phyloP scores from a whole-genome alignment of 30 jellyfish, hydroid and myxozoan species.

The Cassiopea andromeda region DNA sequence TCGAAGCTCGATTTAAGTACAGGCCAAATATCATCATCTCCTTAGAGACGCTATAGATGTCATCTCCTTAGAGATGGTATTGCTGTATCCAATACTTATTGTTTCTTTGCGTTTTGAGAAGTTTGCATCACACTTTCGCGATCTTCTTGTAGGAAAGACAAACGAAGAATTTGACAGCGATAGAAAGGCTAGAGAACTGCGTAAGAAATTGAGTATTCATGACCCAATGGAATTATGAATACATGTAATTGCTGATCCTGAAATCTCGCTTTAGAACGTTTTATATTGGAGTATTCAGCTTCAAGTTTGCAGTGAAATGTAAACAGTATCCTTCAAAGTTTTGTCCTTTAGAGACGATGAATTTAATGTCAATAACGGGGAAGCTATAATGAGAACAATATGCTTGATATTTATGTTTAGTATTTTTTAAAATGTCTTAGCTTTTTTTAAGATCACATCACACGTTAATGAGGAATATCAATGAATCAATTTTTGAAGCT shows the following conservation, averaged over 20 bases:
- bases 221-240: constrained; percentile 61
- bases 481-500: too few species aligned
- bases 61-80: too few species aligned
- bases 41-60: too few species aligned
- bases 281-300: not conserved
- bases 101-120: not conserved
- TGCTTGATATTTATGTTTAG: too few species aligned
- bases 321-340: not conserved
- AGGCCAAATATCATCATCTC: too few species aligned
- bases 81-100: too few species aligned
- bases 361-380: too few species aligned
- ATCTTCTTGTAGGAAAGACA: constrained; percentile 28
- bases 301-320: not conserved
- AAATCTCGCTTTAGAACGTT: not conserved
- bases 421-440: too few species aligned
- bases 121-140: not conserved
- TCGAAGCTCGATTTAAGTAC: too few species aligned
- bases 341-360: not conserved
- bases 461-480: too few species aligned
- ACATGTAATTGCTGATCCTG: not conserved
- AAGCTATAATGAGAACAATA: too few species aligned
- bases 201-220: constrained; percentile 63
- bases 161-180: constrained; percentile 58
- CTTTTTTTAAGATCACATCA: too few species aligned
- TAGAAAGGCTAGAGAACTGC: constrained; percentile 63